Evolutionary conservation across 2,113 vertebrate genomes (phyloP).

Genomic region (Shinisaurus crocodilurus): DNA sequence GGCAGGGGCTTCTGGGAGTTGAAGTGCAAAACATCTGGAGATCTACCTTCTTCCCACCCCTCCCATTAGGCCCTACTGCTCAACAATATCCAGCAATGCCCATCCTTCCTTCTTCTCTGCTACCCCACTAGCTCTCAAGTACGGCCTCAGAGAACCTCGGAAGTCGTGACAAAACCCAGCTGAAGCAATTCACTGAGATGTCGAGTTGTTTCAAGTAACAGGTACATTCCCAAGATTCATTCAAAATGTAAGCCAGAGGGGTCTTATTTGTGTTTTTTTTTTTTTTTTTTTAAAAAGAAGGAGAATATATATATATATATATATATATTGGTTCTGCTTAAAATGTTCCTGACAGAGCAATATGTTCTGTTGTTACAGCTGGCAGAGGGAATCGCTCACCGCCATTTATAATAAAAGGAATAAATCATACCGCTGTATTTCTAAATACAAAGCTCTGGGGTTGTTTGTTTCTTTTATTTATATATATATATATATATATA

Average conservation of each 20-base stretch:
- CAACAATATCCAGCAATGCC: not conserved
- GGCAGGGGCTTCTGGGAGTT: no score
- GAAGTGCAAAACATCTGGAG: no score
- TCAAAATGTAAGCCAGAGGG: not conserved
- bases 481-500: no score
- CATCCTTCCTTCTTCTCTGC: not conserved
- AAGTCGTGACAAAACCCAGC: not conserved
- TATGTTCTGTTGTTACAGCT: not conserved
- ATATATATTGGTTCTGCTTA: not conserved
- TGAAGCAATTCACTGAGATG: not conserved
- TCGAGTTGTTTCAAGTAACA: not conserved
- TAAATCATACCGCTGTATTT: slow-evolving; percentile 17
- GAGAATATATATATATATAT: not conserved
- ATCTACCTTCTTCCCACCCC: no score
- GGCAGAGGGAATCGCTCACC: not conserved
- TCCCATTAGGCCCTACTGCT: no score
- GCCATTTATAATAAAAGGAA: slow-evolving; percentile 10
- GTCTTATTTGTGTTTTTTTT: no score
- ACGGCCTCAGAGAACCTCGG: no score
- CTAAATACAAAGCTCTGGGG: slow-evolving; percentile 1
- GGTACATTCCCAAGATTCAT: not conserved
- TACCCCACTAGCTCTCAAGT: not conserved
- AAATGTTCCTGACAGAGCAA: slow-evolving; percentile 9
- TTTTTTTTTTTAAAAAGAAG: not conserved
- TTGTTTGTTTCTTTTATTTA: not conserved